Evolutionary conservation across 2,888 invertebrate species (phyloP), one percentile per base, ranked within the genome.

Genomic region (Boloria selene): DNA sequence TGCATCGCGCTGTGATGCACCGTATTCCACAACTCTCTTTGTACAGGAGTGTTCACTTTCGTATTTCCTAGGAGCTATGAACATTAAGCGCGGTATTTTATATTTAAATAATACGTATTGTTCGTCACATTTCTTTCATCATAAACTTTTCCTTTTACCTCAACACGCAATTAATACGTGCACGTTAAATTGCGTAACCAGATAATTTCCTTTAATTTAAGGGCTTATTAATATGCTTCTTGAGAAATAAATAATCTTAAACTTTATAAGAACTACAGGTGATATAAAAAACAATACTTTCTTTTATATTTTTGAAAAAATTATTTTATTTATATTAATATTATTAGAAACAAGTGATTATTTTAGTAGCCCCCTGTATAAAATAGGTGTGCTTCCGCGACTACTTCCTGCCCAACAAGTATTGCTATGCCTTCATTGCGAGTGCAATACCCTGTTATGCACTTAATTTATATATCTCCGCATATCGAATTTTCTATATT

Each of bases 1-100:
- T 83, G 86, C 77, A 66, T 45, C 3, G 47, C 55, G 68, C 66
- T 68, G n/a, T n/a, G n/a, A 69, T 70, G 74, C 73, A 73, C 71
- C 63, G 65, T 60, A 64, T 67, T 80, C 84, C 80, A 77, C 73
- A 73, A 79, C 85, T 84, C 81, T 85, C 80, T 72, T 79, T 77
- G 72, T 68, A 70, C 72, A 74, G 75, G 76, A 73, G 75, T 72
- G 74, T 75, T 75, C 74, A 80, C 87, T 86, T 87, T 86, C 81
- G 64, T 80, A 47, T 80, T 79, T 69, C 55, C 64, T 61, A 51
- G 63, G 63, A 69, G 58, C 45, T 63, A 18, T 54, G 49, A 17
- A 55, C 16, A 58, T 52, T 44, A n/a, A 54, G 44, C 59, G 55
- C 50, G 52, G 49, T 54, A 63, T 56, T 54, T 44, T 51, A 52